Evolutionary conservation across 2,797 vertebrate genomes (phyloP), one percentile per base, ranked within the genome.

Genomic region (Synanceia verrucosa): DNA sequence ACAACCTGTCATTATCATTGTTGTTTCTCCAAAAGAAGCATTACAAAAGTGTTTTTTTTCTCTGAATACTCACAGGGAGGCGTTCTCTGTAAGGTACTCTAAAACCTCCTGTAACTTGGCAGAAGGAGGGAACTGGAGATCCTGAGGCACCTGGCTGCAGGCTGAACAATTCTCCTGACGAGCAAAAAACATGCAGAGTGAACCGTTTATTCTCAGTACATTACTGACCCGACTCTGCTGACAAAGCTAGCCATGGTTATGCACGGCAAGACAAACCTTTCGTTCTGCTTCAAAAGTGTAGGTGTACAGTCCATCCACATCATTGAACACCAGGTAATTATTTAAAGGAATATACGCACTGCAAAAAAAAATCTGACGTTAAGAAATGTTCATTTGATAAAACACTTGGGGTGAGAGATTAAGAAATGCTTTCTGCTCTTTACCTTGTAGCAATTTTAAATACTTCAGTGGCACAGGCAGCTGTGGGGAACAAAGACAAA

Each of bases 391-490:
- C 8, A 36, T 28, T 14, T 23, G 9, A 61, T 12, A 70, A 75
- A 64, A 24, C 21, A 9, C 55, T 5, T 21, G 6, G 26, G 26
- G 28, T 41, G 26, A 57, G 12, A 10, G 4, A 9, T 46, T 6
- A 12, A 34, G 18, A 51, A 16, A n/a, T 12, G 26, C 0, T 34
- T 47, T 52, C 18, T 63, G 76, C 41, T 1, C 76, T 91, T 91
- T 79, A 99, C 97, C 98, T 99, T 89, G 97, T 96, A 63, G 97
- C 97, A 86, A 99, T 96, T 95, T 99, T 98, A 93, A 99, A 99
- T 89, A 99, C 97, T 89, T 99, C 97, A 9, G 94, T 96, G 85
- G 97, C 95, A 18, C 97, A 99, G 70, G 96, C 91, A 94, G 97
- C 97, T 99, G 79, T n/a, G 88, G 83, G 77, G 29, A 78, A 65